A percentile compares a stretch with the other conserved stretches of the same genome.
Evolutionary conservation across 2,888 invertebrate genomes (phyloP).

Genomic region (Chymomyza amoena): DNA sequence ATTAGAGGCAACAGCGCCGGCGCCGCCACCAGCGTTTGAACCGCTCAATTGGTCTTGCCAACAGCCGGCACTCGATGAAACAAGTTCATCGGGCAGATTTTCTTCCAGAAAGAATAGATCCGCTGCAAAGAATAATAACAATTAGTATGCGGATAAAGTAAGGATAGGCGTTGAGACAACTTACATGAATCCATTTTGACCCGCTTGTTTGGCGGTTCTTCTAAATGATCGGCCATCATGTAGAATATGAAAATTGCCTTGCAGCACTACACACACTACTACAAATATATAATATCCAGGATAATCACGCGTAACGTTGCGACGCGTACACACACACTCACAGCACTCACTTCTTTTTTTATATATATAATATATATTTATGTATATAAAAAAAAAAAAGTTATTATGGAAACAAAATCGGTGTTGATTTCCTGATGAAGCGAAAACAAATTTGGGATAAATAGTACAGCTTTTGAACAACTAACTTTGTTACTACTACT

Average conservation of each 20-base stretch:
- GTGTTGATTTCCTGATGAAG: not conserved
- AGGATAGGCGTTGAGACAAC: slow-evolving; percentile 9
- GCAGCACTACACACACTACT: no score
- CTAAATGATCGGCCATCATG: slow-evolving; percentile 96
- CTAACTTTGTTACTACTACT: slow-evolving; percentile 14
- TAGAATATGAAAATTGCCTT: slow-evolving; percentile 39
- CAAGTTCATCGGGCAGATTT: slow-evolving; percentile 94
- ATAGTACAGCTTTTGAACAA: slow-evolving; percentile 34
- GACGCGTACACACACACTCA: not conserved
- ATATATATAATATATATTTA: not conserved
- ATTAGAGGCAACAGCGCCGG: slow-evolving; percentile 82
- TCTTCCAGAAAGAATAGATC: slow-evolving; percentile 93
- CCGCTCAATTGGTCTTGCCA: slow-evolving; percentile 84
- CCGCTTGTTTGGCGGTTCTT: slow-evolving; percentile 98
- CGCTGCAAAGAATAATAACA: slow-evolving; percentile 81
- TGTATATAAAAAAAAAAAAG: not conserved
- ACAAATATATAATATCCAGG: slow-evolving; percentile 4
- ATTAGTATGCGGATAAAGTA: not conserved
- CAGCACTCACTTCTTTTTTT: slow-evolving; percentile 11
- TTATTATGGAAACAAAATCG: not conserved
- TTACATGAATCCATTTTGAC: slow-evolving; percentile 85
- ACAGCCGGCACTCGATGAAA: slow-evolving; percentile 83
- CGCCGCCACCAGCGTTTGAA: slow-evolving; percentile 81
- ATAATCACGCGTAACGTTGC: slow-evolving; percentile 22
- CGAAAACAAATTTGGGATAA: slow-evolving; percentile 11